Conservation (phyloP, 2,797 vertebrate species). For the Pseudochromis fuscus region DNA sequence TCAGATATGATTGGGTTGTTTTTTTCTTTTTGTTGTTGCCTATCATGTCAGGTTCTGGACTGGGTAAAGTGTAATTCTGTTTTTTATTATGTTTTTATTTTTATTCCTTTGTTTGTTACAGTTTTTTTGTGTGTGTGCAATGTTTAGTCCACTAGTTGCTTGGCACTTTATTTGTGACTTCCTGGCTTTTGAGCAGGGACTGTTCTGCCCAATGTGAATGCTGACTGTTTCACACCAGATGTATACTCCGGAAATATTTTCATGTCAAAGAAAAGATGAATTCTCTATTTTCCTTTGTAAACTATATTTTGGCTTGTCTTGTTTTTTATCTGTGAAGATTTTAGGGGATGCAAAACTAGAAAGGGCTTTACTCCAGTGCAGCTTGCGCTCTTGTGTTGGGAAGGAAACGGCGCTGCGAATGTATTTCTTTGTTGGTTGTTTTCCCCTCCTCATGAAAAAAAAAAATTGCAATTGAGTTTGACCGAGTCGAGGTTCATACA, state of each 20-base stretch:
- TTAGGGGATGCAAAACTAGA: conserved; percentile 82
- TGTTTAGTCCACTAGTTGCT: conserved; percentile 80
- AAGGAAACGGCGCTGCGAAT: conserved; percentile 71
- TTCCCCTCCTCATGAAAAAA: not conserved
- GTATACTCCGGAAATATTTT: conserved; percentile 73
- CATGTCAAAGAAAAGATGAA: conserved; percentile 76
- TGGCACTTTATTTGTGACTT: conserved; percentile 84
- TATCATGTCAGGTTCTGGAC: conserved; percentile 67
- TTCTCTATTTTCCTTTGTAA: conserved; percentile 80
- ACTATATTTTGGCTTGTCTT: conserved; percentile 71
- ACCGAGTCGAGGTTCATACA: not conserved
- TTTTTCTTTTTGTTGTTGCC: conserved; percentile 51
- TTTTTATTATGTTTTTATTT: conserved; percentile 20
- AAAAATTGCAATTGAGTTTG: not conserved
- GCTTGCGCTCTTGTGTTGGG: conserved; percentile 78
- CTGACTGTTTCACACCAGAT: conserved; percentile 84
- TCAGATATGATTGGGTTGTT: conserved; percentile 46
- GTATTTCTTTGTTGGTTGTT: conserved; percentile 57
- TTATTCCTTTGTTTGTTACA: conserved; percentile 31
- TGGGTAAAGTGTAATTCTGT: conserved; percentile 58
- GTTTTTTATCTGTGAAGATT: conserved; percentile 66
- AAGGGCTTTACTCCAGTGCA: conserved; percentile 84
- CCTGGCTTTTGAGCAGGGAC: conserved; percentile 78
- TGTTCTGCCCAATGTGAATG: conserved; percentile 83
- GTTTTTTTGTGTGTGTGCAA: conserved; percentile 61